Evolutionary conservation across 2,888 invertebrate species (phyloP).

Genomic region (Cosmia trapezina): DNA sequence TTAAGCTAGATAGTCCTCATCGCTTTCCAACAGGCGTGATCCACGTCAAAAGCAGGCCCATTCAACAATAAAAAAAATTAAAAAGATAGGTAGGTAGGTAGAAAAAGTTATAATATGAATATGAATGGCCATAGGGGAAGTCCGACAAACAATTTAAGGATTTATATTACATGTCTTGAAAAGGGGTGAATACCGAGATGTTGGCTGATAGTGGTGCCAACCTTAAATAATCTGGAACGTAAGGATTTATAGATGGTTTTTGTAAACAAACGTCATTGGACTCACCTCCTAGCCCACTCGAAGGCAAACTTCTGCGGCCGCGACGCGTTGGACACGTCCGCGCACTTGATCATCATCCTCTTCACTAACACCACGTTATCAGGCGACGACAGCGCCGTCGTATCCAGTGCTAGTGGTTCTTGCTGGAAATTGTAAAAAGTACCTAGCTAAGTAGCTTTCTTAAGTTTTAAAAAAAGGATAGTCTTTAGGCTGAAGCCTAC

Average conservation of each 20-base stretch:
- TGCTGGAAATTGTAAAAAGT: constrained; percentile 59
- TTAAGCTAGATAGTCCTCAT: not conserved
- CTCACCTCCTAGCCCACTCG: constrained; percentile 96
- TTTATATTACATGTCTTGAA: not conserved
- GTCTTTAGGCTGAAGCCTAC: too few relatives aligned
- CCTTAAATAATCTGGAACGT: not conserved
- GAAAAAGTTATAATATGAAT: not conserved
- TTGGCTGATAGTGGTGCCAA: not conserved
- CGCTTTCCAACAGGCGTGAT: too few relatives aligned
- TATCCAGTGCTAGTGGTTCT: constrained; percentile 87
- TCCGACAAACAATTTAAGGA: not conserved
- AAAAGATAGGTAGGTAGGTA: too few relatives aligned
- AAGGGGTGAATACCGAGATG: not conserved
- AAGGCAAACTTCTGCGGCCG: constrained; percentile 95
- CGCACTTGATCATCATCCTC: constrained; percentile 99
- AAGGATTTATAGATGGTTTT: not conserved
- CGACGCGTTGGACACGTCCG: constrained; percentile 99
- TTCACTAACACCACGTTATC: constrained; percentile 97
- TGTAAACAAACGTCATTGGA: too few relatives aligned
- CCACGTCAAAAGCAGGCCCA: too few relatives aligned
- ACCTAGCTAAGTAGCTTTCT: too few relatives aligned
- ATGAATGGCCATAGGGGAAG: not conserved
- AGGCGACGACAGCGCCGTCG: constrained; percentile 89
- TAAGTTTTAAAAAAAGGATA: too few relatives aligned
- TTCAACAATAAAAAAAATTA: too few relatives aligned